phyloP scores from a whole-genome alignment of 2,797 vertebrate species.

The Tokudaia tokunoshimensis region DNA sequence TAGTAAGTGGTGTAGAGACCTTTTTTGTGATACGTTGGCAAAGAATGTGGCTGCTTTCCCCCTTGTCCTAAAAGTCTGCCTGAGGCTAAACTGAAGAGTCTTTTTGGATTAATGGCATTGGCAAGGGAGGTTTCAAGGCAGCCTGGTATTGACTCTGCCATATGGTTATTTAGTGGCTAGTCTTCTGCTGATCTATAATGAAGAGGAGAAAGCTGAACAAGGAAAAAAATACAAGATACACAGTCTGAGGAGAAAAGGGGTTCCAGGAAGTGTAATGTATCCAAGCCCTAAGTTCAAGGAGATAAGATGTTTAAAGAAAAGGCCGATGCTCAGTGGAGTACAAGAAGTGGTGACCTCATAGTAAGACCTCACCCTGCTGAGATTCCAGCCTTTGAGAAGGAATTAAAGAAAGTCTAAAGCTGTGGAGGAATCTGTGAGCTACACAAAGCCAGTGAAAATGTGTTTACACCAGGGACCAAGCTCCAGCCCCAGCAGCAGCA shows the following conservation, averaged over 20 bases:
- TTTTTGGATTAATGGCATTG: background rate
- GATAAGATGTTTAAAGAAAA: background rate
- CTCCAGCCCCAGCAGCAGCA: background rate
- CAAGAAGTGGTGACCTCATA: background rate
- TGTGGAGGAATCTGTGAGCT: too few species aligned
- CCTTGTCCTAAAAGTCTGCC: too few species aligned
- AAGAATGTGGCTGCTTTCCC: background rate
- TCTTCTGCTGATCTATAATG: background rate
- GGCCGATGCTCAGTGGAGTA: background rate
- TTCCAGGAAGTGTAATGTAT: background rate
- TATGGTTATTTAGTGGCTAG: background rate
- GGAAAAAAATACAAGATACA: background rate
- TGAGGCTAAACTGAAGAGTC: background rate
- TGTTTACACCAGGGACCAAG: too few species aligned
- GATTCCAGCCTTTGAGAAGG: background rate
- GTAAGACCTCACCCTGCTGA: too few species aligned
- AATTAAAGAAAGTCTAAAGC: background rate
- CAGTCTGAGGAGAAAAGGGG: too few species aligned
- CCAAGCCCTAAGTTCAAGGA: background rate
- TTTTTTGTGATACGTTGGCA: background rate
- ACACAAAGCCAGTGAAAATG: background rate
- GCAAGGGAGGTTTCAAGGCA: background rate
- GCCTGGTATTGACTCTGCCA: background rate
- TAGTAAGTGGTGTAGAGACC: too few species aligned
- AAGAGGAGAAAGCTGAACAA: background rate